These are phyloP conservation scores for Cottoperca gobio DNA, from an alignment of 2,797 vertebrate species.

Conservation along the genomic window DNA sequence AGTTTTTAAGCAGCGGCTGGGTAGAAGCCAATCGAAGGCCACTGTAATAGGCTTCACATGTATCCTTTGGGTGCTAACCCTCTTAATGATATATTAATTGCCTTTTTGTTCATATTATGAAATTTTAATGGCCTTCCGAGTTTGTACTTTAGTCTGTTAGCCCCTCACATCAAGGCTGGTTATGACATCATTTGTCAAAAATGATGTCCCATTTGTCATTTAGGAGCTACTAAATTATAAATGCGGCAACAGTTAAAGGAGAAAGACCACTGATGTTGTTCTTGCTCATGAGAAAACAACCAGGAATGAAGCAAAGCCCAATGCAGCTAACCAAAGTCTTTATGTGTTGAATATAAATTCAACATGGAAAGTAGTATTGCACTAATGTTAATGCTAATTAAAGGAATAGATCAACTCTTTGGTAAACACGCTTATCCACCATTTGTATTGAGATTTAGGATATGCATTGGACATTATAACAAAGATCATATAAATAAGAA, in stretches of 20 bases:
- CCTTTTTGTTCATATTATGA: slow-evolving; percentile 80
- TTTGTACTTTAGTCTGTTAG: slow-evolving; percentile 67
- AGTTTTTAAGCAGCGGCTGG: slow-evolving; percentile 39
- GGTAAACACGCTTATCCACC: not conserved
- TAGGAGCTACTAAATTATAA: slow-evolving; percentile 73
- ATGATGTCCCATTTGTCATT: slow-evolving; percentile 77
- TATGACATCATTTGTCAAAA: slow-evolving; percentile 79
- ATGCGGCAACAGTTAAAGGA: slow-evolving; percentile 54
- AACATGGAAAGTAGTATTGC: not conserved
- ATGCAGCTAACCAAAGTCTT: slow-evolving; percentile 28
- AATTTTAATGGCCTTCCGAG: slow-evolving; percentile 76
- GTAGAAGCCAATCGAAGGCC: slow-evolving; percentile 47
- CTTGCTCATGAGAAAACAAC: slow-evolving; percentile 31
- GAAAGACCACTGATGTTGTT: slow-evolving; percentile 54
- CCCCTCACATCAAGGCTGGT: slow-evolving; percentile 61
- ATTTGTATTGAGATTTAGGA: not conserved
- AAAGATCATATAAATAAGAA: too few relatives aligned
- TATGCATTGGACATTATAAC: too few relatives aligned
- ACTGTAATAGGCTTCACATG: slow-evolving; percentile 61
- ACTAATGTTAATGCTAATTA: not conserved
- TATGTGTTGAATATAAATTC: not conserved
- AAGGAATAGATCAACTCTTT: not conserved
- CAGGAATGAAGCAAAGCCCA: slow-evolving; percentile 23
- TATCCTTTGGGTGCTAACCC: slow-evolving; percentile 70
- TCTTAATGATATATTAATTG: slow-evolving; percentile 81